Conservation (phyloP, 2,888 invertebrate genomes). For the Fabriciana adippe region DNA sequence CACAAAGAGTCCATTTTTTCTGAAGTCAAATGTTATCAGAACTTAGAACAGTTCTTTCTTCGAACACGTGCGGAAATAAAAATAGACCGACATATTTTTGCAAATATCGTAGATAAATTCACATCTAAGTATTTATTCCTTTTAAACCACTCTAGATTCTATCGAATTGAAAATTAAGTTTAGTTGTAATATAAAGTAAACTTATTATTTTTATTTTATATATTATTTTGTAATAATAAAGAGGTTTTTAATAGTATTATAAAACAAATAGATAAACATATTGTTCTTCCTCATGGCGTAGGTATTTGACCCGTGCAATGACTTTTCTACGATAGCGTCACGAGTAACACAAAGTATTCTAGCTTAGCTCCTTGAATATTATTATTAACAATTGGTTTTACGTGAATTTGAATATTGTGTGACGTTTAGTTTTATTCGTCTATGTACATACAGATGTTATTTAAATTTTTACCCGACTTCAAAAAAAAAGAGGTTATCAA, state of each 20-base stretch:
- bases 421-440: too few relatives aligned
- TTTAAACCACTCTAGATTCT: too few relatives aligned
- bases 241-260: constrained; percentile 35
- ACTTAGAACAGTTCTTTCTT: constrained; percentile 29
- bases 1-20: constrained; percentile 29
- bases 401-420: too few relatives aligned
- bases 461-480: too few relatives aligned
- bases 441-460: too few relatives aligned
- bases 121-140: too few relatives aligned
- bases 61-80: constrained; percentile 24
- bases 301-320: constrained; percentile 45
- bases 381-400: too few relatives aligned
- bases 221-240: background rate
- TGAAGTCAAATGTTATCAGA: constrained; percentile 35
- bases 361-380: background rate
- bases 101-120: background rate
- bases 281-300: constrained; percentile 46
- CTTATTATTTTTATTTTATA: too few relatives aligned
- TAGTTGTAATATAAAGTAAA: too few relatives aligned
- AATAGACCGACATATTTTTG: constrained; percentile 9
- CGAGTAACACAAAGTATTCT: background rate
- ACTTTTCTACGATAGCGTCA: constrained; percentile 25
- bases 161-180: too few relatives aligned
- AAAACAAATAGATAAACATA: constrained; percentile 45
- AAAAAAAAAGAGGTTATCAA: too few relatives aligned